Conservation (phyloP, 2,113 vertebrate species). For the Colaptes auratus region DNA sequence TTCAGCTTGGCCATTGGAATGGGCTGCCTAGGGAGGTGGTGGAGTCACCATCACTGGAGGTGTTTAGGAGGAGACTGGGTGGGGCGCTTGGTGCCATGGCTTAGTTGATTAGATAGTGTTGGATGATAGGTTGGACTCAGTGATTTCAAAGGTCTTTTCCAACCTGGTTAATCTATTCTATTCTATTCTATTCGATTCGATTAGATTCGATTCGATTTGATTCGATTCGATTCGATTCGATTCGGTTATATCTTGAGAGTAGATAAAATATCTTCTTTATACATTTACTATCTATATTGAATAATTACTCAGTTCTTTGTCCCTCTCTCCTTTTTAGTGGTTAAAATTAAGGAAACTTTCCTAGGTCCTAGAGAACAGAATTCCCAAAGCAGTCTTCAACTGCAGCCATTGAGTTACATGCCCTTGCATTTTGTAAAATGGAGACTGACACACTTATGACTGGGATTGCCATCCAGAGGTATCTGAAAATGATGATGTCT, state of each 20-base stretch:
- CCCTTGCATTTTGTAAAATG: accelerated
- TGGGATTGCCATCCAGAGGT: background rate
- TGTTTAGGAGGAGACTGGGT: no score
- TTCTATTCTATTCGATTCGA: no score
- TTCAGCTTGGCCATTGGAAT: background rate
- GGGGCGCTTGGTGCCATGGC: no score
- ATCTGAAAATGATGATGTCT: background rate
- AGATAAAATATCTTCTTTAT: background rate
- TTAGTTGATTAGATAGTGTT: no score
- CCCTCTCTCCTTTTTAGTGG: background rate
- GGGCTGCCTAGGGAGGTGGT: no score
- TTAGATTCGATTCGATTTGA: no score
- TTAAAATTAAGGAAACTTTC: background rate
- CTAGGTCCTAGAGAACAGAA: background rate
- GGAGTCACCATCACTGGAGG: no score
- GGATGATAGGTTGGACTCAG: no score
- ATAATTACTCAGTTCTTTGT: background rate
- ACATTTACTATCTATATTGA: background rate
- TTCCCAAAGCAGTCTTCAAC: background rate
- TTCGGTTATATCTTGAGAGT: background rate
- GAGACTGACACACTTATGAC: background rate
- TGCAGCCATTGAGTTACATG: background rate
- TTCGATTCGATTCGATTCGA: no score
- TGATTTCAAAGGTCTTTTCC: no score
- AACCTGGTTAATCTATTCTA: no score